Conservation (phyloP, 2,797 vertebrate genomes). For the Sebastes glaucus region DNA sequence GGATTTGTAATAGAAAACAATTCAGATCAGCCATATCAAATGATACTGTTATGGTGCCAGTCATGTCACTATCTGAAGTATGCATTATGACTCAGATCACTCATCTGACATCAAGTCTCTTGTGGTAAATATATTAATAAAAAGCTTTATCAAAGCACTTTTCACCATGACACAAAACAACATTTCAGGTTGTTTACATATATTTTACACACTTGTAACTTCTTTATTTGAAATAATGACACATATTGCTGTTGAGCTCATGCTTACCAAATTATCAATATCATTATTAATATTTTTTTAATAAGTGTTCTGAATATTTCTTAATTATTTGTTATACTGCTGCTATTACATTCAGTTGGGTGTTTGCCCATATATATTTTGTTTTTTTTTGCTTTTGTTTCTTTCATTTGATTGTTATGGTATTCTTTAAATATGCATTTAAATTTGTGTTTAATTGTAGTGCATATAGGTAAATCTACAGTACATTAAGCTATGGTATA, state of each 20-base stretch:
- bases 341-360: neutral
- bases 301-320: neutral
- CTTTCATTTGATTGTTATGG: neutral
- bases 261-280: too few relatives aligned
- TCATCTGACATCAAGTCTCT: neutral
- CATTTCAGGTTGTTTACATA: neutral
- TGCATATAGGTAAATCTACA: neutral
- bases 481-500: neutral
- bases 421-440: neutral
- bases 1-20: neutral
- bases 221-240: neutral
- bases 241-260: too few relatives aligned
- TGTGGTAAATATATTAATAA: neutral
- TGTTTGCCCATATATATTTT: too few relatives aligned
- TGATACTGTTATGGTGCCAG: neutral
- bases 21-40: neutral
- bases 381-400: neutral
- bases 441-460: neutral
- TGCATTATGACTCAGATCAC: conserved; percentile 1
- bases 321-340: neutral
- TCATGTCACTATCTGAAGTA: neutral
- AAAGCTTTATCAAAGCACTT: neutral
- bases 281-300: too few relatives aligned
- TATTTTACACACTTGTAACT: neutral
- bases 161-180: neutral